phyloP scores from a whole-genome alignment of 2,113 vertebrate species.

The Tragelaphus strepsiceros region DNA sequence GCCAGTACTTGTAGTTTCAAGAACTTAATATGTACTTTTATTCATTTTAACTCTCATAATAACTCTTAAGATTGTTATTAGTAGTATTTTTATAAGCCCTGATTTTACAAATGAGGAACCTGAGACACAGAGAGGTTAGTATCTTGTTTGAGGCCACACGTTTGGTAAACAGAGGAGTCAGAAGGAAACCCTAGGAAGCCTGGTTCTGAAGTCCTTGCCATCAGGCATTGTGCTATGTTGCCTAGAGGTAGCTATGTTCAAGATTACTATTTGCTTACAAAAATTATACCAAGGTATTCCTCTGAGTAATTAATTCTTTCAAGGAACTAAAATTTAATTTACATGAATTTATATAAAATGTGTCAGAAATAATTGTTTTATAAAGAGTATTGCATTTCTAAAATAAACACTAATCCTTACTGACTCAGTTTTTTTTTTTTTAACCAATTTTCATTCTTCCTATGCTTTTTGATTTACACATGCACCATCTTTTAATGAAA shows the following conservation, averaged over 20 bases:
- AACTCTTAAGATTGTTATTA: not conserved
- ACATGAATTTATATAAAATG: not conserved
- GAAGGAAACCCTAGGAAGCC: not conserved
- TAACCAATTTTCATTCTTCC: not conserved
- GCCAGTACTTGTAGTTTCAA: not conserved
- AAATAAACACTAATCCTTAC: not conserved
- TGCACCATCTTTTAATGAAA: conserved; percentile 54
- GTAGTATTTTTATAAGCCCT: not conserved
- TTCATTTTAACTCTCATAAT: not conserved
- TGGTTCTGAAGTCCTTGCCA: not conserved
- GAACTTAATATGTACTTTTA: not conserved
- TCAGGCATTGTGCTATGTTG: not conserved
- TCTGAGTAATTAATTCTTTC: not conserved
- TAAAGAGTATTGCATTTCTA: not conserved
- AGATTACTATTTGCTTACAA: not conserved
- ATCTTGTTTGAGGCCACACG: not conserved
- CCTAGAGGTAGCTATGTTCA: not conserved
- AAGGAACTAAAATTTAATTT: not conserved
- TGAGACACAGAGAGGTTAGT: not conserved
- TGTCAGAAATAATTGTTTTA: conserved; percentile 29
- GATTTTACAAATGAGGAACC: conserved; percentile 1
- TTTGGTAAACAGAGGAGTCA: not conserved
- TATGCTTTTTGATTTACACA: conserved; percentile 38
- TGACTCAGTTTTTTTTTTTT: not conserved
- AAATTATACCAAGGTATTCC: not conserved